These are phyloP conservation scores for Hoplias malabaricus DNA, from an alignment of 2,113 vertebrate genomes.

Conservation along the genomic window DNA sequence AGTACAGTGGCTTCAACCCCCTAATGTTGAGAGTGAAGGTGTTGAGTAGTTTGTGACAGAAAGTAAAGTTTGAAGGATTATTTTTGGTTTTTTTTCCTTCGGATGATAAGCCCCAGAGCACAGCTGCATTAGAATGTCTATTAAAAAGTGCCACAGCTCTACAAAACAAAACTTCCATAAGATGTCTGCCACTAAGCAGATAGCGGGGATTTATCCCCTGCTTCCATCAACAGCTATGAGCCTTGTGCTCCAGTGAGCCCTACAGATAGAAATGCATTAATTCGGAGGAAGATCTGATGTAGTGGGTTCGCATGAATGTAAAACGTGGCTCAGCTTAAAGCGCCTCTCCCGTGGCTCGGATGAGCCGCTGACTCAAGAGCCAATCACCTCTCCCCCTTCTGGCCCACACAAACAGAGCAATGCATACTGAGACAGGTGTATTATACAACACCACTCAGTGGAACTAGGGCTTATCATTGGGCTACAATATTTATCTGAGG, in stretches of 20 bases:
- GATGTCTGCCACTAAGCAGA: neutral
- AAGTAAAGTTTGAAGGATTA: neutral
- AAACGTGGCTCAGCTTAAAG: constrained; percentile 59
- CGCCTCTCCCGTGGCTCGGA: constrained; percentile 68
- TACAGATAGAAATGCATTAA: constrained; percentile 57
- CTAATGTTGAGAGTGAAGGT: neutral
- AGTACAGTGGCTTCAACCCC: too few relatives aligned
- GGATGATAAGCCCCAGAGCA: neutral
- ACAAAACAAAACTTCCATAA: neutral
- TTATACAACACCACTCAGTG: constrained; percentile 80
- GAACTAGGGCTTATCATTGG: constrained; percentile 69
- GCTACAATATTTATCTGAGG: constrained; percentile 79
- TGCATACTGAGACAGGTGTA: constrained; percentile 71
- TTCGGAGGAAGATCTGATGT: constrained; percentile 52
- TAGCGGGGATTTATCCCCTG: neutral
- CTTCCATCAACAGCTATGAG: constrained; percentile 30
- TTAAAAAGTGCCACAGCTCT: neutral
- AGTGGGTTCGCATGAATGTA: constrained; percentile 62
- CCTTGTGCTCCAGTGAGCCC: constrained; percentile 39
- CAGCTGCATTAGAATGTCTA: neutral
- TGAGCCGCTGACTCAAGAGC: constrained; percentile 72
- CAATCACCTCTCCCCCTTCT: constrained; percentile 61
- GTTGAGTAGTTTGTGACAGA: neutral
- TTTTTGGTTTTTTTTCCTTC: neutral
- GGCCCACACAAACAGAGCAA: constrained; percentile 65